phyloP scores from a whole-genome alignment of 2,113 vertebrate genomes.

The Zosterops lateralis region DNA sequence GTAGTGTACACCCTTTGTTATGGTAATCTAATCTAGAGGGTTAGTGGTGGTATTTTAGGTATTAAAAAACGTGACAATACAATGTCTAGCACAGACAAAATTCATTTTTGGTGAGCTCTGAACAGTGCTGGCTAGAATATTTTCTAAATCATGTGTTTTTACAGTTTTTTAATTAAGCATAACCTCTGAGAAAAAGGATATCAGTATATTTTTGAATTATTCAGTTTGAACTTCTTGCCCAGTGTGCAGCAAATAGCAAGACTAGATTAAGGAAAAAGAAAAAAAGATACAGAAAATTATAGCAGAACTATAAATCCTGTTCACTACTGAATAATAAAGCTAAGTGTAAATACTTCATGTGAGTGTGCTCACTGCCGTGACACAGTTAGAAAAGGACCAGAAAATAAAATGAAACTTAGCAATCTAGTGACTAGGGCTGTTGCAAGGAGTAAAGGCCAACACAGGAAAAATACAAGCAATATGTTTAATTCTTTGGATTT shows the following conservation, averaged over 20 bases:
- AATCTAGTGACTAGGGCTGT: not conserved
- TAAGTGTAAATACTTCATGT: not conserved
- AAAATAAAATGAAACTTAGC: constrained; percentile 2
- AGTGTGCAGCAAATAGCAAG: not conserved
- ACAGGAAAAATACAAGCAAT: not conserved
- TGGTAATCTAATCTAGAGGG: not conserved
- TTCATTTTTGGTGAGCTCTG: not conserved
- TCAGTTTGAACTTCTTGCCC: not conserved
- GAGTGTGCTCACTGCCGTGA: not conserved
- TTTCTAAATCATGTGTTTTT: not conserved
- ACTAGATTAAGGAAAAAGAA: not conserved
- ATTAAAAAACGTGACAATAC: not conserved
- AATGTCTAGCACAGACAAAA: not conserved
- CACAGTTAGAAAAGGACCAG: not conserved
- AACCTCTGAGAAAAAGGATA: not conserved
- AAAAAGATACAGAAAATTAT: not conserved
- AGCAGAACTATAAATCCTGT: not conserved
- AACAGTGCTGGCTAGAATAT: not conserved
- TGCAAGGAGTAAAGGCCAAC: not conserved
- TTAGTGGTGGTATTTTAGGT: not conserved
- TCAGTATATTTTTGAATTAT: not conserved
- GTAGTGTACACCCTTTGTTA: not conserved
- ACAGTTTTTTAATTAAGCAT: not conserved
- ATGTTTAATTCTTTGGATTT: not conserved
- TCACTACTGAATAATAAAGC: not conserved